A percentile compares a stretch with the other conserved stretches of the same genome.
Conservation (phyloP, 1,140 invertebrate species). For the Aphidius ervi region DNA sequence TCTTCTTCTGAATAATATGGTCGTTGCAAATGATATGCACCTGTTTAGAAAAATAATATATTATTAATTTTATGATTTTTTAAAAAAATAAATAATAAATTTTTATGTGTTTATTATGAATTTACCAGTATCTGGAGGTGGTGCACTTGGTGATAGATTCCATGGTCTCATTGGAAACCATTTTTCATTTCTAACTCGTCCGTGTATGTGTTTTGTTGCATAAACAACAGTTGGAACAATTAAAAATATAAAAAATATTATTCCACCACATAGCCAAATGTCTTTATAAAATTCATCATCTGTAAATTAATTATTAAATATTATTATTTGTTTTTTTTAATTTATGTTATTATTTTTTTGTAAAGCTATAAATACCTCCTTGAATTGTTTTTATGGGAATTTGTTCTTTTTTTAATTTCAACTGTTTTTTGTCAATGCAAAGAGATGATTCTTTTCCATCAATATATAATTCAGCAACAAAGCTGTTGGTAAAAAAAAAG, state of each 20-base stretch:
- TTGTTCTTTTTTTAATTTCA: too few relatives aligned
- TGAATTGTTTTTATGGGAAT: too few relatives aligned
- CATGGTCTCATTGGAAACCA: constrained; percentile 16
- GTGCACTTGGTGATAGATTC: constrained; percentile 21
- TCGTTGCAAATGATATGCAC: constrained; percentile 9
- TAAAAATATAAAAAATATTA: too few relatives aligned
- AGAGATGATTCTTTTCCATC: constrained; percentile 14
- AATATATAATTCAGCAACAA: constrained; percentile 17
- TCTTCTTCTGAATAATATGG: constrained; percentile 16
- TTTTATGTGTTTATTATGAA: background rate
- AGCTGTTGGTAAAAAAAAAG: constrained; percentile 15
- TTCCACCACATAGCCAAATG: too few relatives aligned
- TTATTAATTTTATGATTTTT: constrained; percentile 1
- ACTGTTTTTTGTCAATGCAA: too few relatives aligned
- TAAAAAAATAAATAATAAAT: background rate
- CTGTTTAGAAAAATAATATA: constrained; percentile 13
- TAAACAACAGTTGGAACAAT: too few relatives aligned
- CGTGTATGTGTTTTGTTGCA: too few relatives aligned
- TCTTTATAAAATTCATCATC: too few relatives aligned
- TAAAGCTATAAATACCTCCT: too few relatives aligned
- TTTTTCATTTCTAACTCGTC: background rate
- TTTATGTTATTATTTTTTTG: too few relatives aligned
- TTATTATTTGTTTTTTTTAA: too few relatives aligned
- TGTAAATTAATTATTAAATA: too few relatives aligned
- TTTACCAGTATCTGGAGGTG: constrained; percentile 20